These are phyloP conservation scores for Thaumatotibia leucotreta DNA, from an alignment of 1,140 invertebrate genomes.

Conservation along the genomic window DNA sequence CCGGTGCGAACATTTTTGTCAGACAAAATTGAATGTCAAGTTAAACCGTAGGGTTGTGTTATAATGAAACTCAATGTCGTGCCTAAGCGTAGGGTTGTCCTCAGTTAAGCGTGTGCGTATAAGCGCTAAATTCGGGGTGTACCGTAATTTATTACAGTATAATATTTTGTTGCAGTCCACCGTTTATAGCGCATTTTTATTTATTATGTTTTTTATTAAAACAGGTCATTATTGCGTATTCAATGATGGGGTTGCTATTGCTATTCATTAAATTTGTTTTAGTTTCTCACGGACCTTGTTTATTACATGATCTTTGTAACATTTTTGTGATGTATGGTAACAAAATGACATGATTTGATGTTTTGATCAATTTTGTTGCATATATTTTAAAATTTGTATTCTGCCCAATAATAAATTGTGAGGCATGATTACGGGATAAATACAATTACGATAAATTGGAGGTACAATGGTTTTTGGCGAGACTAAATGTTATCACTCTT, in stretches of 20 bases:
- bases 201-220: conserved; percentile 67
- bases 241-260: conserved; percentile 49
- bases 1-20: conserved; percentile 50
- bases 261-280: conserved; percentile 57
- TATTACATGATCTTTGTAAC: conserved; percentile 22
- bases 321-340: not conserved
- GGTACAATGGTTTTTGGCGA: too few relatives aligned
- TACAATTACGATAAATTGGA: too few relatives aligned
- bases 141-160: conserved; percentile 70
- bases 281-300: conserved; percentile 56
- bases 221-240: conserved; percentile 61
- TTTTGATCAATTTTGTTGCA: not conserved
- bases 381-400: too few relatives aligned
- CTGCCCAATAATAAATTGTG: too few relatives aligned
- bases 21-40: conserved; percentile 61
- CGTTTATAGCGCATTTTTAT: conserved; percentile 53
- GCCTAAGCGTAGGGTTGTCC: conserved; percentile 18
- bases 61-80: conserved; percentile 11
- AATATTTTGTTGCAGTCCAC: conserved; percentile 62
- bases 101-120: conserved; percentile 52
- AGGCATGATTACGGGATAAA: too few relatives aligned
- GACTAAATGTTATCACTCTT: too few relatives aligned
- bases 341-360: not conserved
- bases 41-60: conserved; percentile 67
- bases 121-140: conserved; percentile 64